These are phyloP conservation scores for Trichomalopsis sarcophagae DNA, from an alignment of 1,140 invertebrate species.

Conservation along the genomic window DNA sequence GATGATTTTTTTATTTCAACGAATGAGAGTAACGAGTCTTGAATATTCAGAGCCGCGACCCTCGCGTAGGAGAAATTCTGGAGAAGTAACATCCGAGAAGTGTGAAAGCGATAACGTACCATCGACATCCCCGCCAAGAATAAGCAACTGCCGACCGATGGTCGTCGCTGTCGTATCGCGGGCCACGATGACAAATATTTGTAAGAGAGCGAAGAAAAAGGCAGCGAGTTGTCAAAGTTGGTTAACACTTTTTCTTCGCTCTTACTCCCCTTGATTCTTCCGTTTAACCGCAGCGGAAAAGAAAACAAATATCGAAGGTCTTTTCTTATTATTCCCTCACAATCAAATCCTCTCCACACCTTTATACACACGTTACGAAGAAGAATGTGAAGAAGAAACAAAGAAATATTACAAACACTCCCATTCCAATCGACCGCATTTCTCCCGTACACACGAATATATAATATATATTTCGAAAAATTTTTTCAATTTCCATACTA, in stretches of 20 bases:
- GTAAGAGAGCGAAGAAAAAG: slow-evolving; percentile 28
- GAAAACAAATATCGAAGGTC: slow-evolving; percentile 25
- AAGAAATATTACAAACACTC: slow-evolving; percentile 45
- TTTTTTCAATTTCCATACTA: slow-evolving; percentile 25
- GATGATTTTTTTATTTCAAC: background rate
- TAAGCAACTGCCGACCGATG: slow-evolving; percentile 61
- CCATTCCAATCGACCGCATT: slow-evolving; percentile 49
- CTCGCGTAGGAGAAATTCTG: background rate
- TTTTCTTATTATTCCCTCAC: slow-evolving; percentile 28
- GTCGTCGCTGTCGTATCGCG: slow-evolving; percentile 56
- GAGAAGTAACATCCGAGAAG: background rate
- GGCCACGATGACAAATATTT: slow-evolving; percentile 25
- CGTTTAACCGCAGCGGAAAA: background rate
- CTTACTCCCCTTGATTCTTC: slow-evolving; percentile 14
- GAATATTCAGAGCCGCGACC: background rate
- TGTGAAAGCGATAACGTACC: slow-evolving; percentile 20
- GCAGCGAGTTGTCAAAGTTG: background rate
- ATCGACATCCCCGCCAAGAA: slow-evolving; percentile 54
- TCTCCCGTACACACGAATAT: slow-evolving; percentile 36
- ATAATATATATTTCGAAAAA: slow-evolving; percentile 36
- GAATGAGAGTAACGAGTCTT: background rate
- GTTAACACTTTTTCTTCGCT: slow-evolving; percentile 5
- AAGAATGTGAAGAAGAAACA: slow-evolving; percentile 33
- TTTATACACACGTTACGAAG: slow-evolving; percentile 4
- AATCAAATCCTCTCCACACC: slow-evolving; percentile 22